A percentile compares a stretch with the other conserved stretches of the same genome.
These are phyloP conservation scores for Oligia fasciuncula DNA, from an alignment of 2,888 invertebrate species.

Conservation along the genomic window DNA sequence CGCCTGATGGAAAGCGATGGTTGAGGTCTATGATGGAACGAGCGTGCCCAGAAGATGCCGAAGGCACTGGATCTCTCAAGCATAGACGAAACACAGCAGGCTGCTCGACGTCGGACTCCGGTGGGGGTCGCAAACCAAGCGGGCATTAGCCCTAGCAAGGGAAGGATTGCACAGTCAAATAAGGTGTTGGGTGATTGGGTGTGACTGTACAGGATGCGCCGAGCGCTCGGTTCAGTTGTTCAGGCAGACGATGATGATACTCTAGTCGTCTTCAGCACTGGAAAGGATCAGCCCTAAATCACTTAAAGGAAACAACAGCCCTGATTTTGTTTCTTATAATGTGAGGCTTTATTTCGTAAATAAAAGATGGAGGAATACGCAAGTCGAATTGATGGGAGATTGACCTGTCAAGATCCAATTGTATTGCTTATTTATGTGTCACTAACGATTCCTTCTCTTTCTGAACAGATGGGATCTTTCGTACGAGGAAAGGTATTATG, in stretches of 20 bases:
- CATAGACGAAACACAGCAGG: too few species aligned
- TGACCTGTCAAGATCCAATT: slow-evolving; percentile 53
- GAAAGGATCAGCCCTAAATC: slow-evolving; percentile 12
- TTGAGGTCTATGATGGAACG: too few species aligned
- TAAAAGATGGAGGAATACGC: slow-evolving; percentile 32
- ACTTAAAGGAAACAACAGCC: slow-evolving; percentile 1
- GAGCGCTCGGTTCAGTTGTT: too few species aligned
- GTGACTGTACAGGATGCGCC: too few species aligned
- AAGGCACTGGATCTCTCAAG: too few species aligned
- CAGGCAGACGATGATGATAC: background rate
- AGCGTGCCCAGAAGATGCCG: too few species aligned
- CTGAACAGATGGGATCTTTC: background rate
- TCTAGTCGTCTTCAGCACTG: background rate
- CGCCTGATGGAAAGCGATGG: too few species aligned
- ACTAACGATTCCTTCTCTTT: slow-evolving; percentile 32
- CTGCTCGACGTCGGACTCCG: too few species aligned
- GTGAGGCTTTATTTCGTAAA: slow-evolving; percentile 44
- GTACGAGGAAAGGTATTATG: background rate
- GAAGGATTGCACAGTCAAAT: too few species aligned
- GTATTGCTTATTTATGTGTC: slow-evolving; percentile 50
- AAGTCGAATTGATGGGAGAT: slow-evolving; percentile 43
- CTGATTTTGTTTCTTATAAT: slow-evolving; percentile 41
- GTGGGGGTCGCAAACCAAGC: too few species aligned
- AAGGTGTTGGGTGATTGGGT: too few species aligned
- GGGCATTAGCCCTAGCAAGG: too few species aligned